Conservation (phyloP, 2,113 vertebrate species). For the Anarrhichthys ocellatus region DNA sequence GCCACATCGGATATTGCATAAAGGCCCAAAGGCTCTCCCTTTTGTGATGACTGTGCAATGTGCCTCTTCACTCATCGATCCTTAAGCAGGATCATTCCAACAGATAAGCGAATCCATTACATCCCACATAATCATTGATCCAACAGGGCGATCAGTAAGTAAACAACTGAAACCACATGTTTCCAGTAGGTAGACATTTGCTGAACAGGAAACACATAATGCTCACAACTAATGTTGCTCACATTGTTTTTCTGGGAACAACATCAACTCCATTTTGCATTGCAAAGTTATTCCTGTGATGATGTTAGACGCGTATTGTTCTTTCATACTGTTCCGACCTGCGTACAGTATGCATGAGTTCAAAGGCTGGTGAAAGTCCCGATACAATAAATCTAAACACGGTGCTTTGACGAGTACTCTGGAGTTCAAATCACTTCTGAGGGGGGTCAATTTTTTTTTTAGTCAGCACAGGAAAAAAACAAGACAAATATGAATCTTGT, state of each 20-base stretch:
- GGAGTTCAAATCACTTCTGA: neutral
- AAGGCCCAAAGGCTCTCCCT: neutral
- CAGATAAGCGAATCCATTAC: constrained; percentile 28
- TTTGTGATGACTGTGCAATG: constrained; percentile 20
- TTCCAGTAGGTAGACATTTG: neutral
- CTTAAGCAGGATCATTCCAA: constrained; percentile 7
- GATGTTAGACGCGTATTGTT: neutral
- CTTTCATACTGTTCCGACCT: neutral
- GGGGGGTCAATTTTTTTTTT: neutral
- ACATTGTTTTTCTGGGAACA: constrained; percentile 12
- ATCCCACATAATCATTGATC: constrained; percentile 1
- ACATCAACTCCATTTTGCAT: neutral
- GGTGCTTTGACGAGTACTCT: neutral
- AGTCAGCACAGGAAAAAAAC: neutral
- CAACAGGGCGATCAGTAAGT: neutral
- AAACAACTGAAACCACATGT: constrained; percentile 12
- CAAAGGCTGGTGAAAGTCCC: neutral
- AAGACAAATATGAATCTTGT: neutral
- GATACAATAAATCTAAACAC: neutral
- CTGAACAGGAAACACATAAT: neutral
- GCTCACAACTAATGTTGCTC: neutral
- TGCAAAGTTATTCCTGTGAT: neutral
- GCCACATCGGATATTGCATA: neutral
- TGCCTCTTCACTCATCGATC: constrained; percentile 28
- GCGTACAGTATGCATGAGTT: constrained; percentile 3